phyloP scores from a whole-genome alignment of 2,113 vertebrate species.

The Seriola rivoliana region DNA sequence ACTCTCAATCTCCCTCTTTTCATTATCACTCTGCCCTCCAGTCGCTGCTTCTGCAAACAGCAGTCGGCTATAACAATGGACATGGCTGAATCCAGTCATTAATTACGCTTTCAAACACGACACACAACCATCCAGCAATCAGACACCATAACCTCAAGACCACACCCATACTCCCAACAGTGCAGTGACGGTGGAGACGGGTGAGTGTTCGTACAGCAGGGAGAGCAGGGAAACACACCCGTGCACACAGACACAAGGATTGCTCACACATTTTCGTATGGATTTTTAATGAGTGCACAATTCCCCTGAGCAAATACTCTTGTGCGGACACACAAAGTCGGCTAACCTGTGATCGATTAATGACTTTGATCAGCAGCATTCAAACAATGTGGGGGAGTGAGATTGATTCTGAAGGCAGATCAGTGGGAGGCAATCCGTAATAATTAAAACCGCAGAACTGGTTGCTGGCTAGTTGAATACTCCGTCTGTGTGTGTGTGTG shows the following conservation, averaged over 20 bases:
- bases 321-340: conserved; percentile 36
- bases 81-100: not conserved
- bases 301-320: conserved; percentile 48
- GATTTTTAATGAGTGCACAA: conserved; percentile 55
- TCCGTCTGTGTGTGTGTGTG: conserved; percentile 20
- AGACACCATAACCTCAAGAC: not conserved
- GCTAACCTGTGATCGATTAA: conserved; percentile 64
- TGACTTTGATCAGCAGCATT: conserved; percentile 69
- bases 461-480: conserved; percentile 25
- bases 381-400: conserved; percentile 54
- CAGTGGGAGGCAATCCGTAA: conserved; percentile 60
- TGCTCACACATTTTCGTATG: conserved; percentile 26
- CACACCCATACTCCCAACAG: not conserved
- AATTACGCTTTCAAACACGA: conserved; percentile 2
- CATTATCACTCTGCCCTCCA: not conserved
- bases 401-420: conserved; percentile 69
- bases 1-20: not conserved
- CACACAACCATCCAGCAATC: not conserved
- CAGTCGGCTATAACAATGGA: not conserved
- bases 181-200: not conserved
- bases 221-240: not conserved
- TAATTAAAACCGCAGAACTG: conserved; percentile 69
- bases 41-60: not conserved
- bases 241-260: not conserved
- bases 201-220: not conserved